Evolutionary conservation across 2,888 invertebrate species (phyloP), one percentile per base, ranked within the genome.

Genomic region (Phaonia tiefii): DNA sequence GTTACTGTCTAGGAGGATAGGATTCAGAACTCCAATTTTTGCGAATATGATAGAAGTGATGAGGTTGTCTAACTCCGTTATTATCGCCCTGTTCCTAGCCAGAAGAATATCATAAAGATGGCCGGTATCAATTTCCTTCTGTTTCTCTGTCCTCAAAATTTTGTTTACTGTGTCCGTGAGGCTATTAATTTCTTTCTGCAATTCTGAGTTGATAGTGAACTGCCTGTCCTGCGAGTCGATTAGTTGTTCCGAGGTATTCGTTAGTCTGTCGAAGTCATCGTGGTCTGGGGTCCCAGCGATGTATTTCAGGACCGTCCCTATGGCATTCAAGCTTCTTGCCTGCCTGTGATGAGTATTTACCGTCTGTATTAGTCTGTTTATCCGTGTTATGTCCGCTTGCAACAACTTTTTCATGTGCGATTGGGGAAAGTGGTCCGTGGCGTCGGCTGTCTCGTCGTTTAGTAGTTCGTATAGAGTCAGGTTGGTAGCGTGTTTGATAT

Each of bases 1-100:
- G 25, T 58, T 20, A 10, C 56, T 42, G 49, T 82, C 83, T n/a
- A 82, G 20, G 31, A 82, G 73, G 26, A 54, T 15, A 10, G 75
- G 75, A 37, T 82, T 80, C 42, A 75, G 63, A 65, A 78, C 15
- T 2, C 63, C 56, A 31, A 80, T 71, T 22, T 83, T 78, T 66
- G 78, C 75, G 51, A 81, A 65, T 44, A 77, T 79, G 20, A 78
- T 75, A 17, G 80, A 70, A 17, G 80, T 17, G 63, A 78, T 75
- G 56, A 80, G 25, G 11, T 60, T 78, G 65, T 83, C 71, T 42
- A 81, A 17, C 22, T 78, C 75, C 15, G 37, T 49, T 4, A 75
- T 75, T 25, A 80, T 42, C 2, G 80, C 77, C 46, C 58, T 77
- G 69, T 78, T 75, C 69, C 75, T 67, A 4, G 78, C 56, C n/a